Evolutionary conservation across 1,140 invertebrate species (phyloP).

Genomic region (Trachymyrmex septentrionalis): DNA sequence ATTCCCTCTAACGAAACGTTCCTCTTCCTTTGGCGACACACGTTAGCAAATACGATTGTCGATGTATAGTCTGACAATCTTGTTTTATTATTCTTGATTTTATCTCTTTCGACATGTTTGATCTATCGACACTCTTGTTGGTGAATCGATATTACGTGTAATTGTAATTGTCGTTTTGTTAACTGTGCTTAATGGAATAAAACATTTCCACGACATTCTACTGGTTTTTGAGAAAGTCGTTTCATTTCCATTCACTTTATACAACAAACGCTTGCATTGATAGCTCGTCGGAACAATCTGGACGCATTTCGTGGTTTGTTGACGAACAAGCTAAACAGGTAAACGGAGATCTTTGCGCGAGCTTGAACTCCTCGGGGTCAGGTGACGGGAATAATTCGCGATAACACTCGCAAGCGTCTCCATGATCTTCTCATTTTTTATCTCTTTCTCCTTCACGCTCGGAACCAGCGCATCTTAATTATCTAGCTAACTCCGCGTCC

Average conservation of each 20-base stretch:
- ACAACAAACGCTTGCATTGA: background rate
- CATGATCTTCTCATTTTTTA: constrained; percentile 6
- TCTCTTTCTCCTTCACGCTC: background rate
- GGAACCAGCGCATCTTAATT: background rate
- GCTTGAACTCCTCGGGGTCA: constrained; percentile 56
- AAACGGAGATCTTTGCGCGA: constrained; percentile 44
- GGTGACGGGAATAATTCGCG: constrained; percentile 68
- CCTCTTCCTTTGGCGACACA: background rate
- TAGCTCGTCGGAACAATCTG: background rate
- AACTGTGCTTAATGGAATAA: constrained; percentile 63
- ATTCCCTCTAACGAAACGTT: background rate
- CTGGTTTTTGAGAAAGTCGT: background rate
- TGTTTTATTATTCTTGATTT: background rate
- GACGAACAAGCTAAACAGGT: background rate
- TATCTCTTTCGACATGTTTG: background rate
- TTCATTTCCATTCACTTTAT: constrained; percentile 34
- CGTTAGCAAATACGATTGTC: background rate
- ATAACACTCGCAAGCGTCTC: constrained; percentile 50
- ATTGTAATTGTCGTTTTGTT: constrained; percentile 37
- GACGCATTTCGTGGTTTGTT: constrained; percentile 11
- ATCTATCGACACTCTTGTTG: background rate
- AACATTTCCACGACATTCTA: constrained; percentile 48
- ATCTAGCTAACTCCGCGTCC: constrained; percentile 51
- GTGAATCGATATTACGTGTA: background rate
- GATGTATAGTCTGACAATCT: background rate